Conservation (phyloP, 2,113 vertebrate genomes). For the Asarcornis scutulata region DNA sequence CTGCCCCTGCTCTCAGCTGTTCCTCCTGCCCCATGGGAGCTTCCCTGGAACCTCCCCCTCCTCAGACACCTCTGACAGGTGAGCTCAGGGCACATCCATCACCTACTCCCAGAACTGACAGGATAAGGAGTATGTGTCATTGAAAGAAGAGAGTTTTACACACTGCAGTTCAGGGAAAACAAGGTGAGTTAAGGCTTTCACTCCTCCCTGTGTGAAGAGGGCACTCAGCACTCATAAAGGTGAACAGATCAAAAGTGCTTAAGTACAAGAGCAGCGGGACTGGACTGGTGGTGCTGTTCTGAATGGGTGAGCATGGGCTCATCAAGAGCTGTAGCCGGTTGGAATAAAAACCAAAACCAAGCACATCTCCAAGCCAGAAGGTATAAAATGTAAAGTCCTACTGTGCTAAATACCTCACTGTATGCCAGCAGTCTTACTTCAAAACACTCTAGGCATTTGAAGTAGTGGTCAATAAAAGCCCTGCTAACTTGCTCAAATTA, state of each 20-base stretch:
- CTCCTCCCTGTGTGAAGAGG: background rate
- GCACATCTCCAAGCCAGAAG: background rate
- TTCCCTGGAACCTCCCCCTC: background rate
- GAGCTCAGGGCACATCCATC: background rate
- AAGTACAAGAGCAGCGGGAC: background rate
- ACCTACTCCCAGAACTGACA: background rate
- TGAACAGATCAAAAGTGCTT: background rate
- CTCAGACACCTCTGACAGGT: background rate
- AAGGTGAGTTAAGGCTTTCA: background rate
- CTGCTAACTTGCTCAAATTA: background rate
- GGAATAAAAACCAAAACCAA: background rate
- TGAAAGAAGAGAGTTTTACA: background rate
- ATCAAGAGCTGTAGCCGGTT: background rate
- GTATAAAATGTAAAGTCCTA: background rate
- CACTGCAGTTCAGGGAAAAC: background rate
- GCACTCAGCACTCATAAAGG: accelerated
- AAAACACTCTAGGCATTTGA: background rate
- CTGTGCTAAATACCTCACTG: background rate
- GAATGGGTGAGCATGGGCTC: background rate
- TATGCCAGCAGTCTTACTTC: background rate
- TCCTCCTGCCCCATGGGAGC: background rate
- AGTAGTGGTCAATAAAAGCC: background rate
- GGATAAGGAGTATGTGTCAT: accelerated
- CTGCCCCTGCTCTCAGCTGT: background rate
- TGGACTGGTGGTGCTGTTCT: background rate